These are phyloP conservation scores for Heliocidaris erythrogramma DNA, from an alignment of 35 echinoderm and acorn worm genomes.

Conservation along the genomic window DNA sequence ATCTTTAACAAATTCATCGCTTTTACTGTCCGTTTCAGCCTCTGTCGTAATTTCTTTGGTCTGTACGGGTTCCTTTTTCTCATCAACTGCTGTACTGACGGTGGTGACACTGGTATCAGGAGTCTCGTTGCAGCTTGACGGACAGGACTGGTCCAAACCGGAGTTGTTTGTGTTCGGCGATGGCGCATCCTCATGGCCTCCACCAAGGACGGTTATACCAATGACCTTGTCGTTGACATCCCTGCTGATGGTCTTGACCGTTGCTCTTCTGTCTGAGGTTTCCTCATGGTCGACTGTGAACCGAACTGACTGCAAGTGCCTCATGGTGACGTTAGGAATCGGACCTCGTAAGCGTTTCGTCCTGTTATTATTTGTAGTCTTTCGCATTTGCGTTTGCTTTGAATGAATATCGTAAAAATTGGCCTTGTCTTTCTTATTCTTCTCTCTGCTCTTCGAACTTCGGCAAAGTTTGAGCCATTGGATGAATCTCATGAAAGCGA, in stretches of 20 bases:
- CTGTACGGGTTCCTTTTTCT: not conserved
- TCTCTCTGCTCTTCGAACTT: not conserved
- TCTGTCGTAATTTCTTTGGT: not conserved
- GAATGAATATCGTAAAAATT: too few species aligned
- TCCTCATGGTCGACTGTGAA: not conserved
- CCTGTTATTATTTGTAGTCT: not conserved
- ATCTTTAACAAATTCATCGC: not conserved
- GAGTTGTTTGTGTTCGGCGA: not conserved
- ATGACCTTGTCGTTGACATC: not conserved
- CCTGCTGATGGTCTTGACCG: not conserved
- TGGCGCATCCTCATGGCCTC: not conserved
- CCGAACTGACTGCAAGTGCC: not conserved
- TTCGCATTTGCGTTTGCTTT: not conserved
- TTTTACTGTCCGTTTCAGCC: not conserved
- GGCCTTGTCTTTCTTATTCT: not conserved
- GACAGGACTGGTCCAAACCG: not conserved
- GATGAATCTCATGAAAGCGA: not conserved
- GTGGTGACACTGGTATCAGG: not conserved
- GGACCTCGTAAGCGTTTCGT: not conserved
- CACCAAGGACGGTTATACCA: not conserved
- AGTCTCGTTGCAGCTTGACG: not conserved
- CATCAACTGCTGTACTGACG: not conserved
- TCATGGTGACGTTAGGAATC: constrained; percentile 6
- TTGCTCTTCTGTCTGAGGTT: not conserved
- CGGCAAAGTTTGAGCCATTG: not conserved